Evolutionary conservation across 2,113 vertebrate genomes (phyloP).

Genomic region (Chascanopsetta lugubris): DNA sequence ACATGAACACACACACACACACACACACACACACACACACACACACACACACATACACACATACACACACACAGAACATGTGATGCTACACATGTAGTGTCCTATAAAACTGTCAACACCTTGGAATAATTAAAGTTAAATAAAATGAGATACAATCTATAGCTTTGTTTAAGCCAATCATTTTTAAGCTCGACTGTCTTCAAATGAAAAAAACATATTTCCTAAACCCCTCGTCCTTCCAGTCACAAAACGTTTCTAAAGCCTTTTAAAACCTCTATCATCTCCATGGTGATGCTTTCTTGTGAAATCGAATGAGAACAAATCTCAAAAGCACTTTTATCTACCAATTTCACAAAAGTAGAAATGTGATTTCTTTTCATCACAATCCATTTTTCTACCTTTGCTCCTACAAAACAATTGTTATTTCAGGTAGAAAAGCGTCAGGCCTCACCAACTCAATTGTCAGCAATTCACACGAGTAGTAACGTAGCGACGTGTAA

Average conservation of each 20-base stretch:
- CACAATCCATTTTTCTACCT: too few relatives aligned
- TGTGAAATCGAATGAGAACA: constrained; percentile 8
- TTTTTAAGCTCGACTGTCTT: background rate
- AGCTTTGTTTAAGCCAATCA: background rate
- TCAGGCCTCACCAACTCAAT: too few relatives aligned
- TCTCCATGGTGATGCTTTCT: constrained; percentile 7
- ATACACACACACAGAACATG: too few relatives aligned
- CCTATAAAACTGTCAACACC: rapidly evolving
- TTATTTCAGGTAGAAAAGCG: too few relatives aligned
- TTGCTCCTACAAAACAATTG: too few relatives aligned
- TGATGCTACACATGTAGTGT: background rate
- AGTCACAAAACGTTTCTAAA: background rate
- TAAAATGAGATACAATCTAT: background rate
- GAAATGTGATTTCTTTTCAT: too few relatives aligned
- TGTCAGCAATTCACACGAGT: too few relatives aligned
- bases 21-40: too few relatives aligned
- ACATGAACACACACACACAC: too few relatives aligned
- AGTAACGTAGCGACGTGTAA: too few relatives aligned
- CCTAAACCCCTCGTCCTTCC: background rate
- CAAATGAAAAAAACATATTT: constrained; percentile 3
- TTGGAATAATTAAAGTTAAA: background rate
- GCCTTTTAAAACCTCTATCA: background rate
- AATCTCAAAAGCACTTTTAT: background rate
- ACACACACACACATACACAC: too few relatives aligned
- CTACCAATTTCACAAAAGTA: too few relatives aligned